These are phyloP conservation scores for Geopemphigus sp. DNA, from an alignment of 1,140 invertebrate species.

Conservation along the genomic window DNA sequence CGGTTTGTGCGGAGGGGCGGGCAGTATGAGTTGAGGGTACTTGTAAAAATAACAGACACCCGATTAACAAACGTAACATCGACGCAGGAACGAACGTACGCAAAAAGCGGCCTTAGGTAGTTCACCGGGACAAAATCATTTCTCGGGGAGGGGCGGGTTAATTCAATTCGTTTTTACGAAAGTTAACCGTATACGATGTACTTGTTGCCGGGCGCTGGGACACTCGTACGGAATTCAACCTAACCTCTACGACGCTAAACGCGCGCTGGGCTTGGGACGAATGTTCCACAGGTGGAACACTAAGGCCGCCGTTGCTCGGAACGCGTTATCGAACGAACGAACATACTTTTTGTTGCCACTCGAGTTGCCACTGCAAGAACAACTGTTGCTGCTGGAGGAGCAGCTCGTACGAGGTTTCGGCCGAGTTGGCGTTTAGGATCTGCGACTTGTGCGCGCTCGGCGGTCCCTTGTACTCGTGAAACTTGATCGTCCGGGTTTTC, in stretches of 20 bases:
- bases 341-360: conserved; percentile 71
- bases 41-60: conserved; percentile 53
- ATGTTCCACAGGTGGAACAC: too few species aligned
- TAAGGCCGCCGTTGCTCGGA: too few species aligned
- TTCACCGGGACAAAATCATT: too few species aligned
- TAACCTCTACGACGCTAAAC: too few species aligned
- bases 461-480: conserved; percentile 97
- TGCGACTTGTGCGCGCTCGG: conserved; percentile 79
- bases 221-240: too few species aligned
- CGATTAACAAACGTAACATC: neutral
- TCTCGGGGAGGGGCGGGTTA: too few species aligned
- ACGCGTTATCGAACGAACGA: too few species aligned
- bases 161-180: too few species aligned
- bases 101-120: too few species aligned
- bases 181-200: too few species aligned
- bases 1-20: conserved; percentile 59
- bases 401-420: conserved; percentile 86
- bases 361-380: conserved; percentile 83
- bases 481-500: conserved; percentile 91
- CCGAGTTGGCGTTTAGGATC: conserved; percentile 57
- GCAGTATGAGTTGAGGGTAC: conserved; percentile 75
- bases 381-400: conserved; percentile 91
- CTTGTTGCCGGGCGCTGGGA: too few species aligned
- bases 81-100: neutral
- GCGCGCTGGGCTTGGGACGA: too few species aligned